Conservation (phyloP, 2,113 vertebrate species). For the Actenoides lindsayi region DNA sequence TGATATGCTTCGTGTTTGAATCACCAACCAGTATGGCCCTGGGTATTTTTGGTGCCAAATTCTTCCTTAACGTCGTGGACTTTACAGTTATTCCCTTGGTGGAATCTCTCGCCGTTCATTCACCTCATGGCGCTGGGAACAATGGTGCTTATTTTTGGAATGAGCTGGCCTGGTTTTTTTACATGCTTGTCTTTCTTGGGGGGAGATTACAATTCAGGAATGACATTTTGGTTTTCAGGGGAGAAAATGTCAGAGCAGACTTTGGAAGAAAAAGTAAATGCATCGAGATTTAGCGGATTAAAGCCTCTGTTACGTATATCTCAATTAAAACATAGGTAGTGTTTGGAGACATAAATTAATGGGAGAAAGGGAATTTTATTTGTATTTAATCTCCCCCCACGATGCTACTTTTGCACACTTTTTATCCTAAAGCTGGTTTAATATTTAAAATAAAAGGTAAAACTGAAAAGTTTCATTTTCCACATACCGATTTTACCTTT, state of each 20-base stretch:
- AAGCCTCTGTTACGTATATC: neutral
- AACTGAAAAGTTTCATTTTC: neutral
- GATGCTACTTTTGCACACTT: too few relatives aligned
- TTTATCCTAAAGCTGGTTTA: neutral
- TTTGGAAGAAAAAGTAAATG: conserved; percentile 31
- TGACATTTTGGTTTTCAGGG: conserved; percentile 20
- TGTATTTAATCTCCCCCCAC: neutral
- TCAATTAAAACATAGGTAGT: neutral
- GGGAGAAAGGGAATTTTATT: neutral
- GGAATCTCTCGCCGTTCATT: conserved; percentile 69
- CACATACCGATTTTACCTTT: neutral
- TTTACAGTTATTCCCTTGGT: conserved; percentile 65
- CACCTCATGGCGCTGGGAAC: conserved; percentile 26
- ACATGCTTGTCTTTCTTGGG: conserved; percentile 2
- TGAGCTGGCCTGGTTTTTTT: neutral
- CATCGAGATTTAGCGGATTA: neutral
- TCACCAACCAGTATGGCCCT: conserved; percentile 67
- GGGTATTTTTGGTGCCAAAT: conserved; percentile 65
- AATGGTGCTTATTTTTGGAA: conserved; percentile 36
- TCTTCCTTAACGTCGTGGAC: conserved; percentile 60
- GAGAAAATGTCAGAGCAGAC: conserved; percentile 27
- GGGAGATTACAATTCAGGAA: conserved; percentile 26
- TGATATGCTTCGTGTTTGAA: conserved; percentile 85
- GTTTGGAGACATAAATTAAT: neutral
- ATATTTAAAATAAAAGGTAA: neutral